These are phyloP conservation scores for Desoria tigrina DNA, from an alignment of 2,888 invertebrate genomes.

Conservation along the genomic window DNA sequence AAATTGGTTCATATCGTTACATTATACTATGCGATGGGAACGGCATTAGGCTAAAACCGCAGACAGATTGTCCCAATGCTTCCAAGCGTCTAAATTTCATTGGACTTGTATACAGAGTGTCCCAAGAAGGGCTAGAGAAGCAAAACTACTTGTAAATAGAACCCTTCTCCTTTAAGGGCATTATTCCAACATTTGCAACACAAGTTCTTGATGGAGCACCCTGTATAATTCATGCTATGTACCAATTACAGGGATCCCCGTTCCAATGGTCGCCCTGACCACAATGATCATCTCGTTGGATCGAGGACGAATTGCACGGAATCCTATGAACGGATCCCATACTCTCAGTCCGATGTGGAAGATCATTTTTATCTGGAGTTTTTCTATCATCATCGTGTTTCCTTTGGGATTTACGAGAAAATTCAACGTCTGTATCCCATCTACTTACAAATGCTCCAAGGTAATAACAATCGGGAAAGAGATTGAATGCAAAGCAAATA, in stretches of 20 bases:
- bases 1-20: too few relatives aligned
- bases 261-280: slow-evolving; percentile 37
- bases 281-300: slow-evolving; percentile 45
- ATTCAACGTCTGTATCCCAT: slow-evolving; percentile 30
- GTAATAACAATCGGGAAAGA: slow-evolving; percentile 11
- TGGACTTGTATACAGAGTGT: too few relatives aligned
- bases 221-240: too few relatives aligned
- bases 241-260: slow-evolving; percentile 30
- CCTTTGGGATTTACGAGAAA: slow-evolving; percentile 37
- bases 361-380: slow-evolving; percentile 39
- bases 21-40: too few relatives aligned
- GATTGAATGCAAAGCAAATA: not conserved
- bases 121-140: too few relatives aligned
- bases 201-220: too few relatives aligned
- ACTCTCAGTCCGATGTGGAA: slow-evolving; percentile 33
- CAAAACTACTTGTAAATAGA: too few relatives aligned
- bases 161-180: too few relatives aligned
- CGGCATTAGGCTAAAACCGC: too few relatives aligned
- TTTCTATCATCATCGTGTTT: slow-evolving; percentile 38
- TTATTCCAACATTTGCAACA: too few relatives aligned
- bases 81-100: too few relatives aligned
- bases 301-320: slow-evolving; percentile 40
- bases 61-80: too few relatives aligned
- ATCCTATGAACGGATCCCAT: slow-evolving; percentile 31
- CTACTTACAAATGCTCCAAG: slow-evolving; percentile 42